phyloP scores from a whole-genome alignment of 2,888 invertebrate species.

The Polyommatus icarus region DNA sequence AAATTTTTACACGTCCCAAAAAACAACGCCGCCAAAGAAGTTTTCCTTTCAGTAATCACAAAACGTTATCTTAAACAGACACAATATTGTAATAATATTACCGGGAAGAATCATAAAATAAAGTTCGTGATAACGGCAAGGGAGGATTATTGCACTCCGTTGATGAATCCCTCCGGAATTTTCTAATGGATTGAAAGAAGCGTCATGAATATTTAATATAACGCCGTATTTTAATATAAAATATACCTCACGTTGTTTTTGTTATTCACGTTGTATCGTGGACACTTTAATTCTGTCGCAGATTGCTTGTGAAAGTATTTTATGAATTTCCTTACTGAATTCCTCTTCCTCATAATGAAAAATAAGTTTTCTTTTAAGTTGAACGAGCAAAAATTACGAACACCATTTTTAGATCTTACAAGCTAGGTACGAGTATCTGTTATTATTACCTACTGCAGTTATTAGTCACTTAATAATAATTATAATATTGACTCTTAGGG shows the following conservation, averaged over 20 bases:
- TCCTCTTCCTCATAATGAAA: not conserved
- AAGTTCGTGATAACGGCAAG: slow-evolving; percentile 2
- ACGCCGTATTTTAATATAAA: slow-evolving; percentile 21
- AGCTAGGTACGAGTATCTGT: too few relatives aligned
- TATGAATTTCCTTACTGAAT: not conserved
- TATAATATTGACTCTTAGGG: too few relatives aligned
- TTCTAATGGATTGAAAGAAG: slow-evolving; percentile 29
- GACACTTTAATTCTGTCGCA: not conserved
- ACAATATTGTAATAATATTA: not conserved
- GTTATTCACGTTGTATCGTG: not conserved
- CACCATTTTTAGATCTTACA: too few relatives aligned
- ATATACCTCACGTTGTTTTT: slow-evolving; percentile 19
- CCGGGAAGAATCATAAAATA: not conserved
- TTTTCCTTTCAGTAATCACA: too few relatives aligned
- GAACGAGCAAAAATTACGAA: not conserved
- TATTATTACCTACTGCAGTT: too few relatives aligned
- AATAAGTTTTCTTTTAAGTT: not conserved
- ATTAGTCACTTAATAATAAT: too few relatives aligned
- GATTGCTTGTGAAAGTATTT: not conserved
- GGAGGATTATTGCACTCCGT: slow-evolving; percentile 19
- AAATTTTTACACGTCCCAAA: too few relatives aligned
- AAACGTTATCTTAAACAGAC: not conserved
- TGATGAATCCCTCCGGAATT: slow-evolving; percentile 27
- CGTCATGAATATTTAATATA: slow-evolving; percentile 30
- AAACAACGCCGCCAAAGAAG: too few relatives aligned